A percentile compares a stretch with the other conserved stretches of the same genome.
These are phyloP conservation scores for Gallinago solitaria DNA, from an alignment of 2,797 vertebrate species.

Conservation along the genomic window DNA sequence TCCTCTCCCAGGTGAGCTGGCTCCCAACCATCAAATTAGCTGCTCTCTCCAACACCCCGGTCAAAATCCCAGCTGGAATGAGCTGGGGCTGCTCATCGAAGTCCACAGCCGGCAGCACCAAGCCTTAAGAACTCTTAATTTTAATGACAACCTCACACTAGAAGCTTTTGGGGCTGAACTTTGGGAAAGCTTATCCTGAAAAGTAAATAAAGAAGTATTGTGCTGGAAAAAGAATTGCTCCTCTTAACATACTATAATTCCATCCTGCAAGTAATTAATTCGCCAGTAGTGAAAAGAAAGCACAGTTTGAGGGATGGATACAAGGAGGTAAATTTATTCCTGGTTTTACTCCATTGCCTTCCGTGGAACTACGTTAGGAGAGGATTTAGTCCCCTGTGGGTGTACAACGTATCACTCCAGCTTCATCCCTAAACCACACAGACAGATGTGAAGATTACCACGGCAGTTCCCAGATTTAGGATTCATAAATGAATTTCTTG, in stretches of 20 bases:
- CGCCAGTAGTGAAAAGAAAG: neutral
- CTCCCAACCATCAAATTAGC: neutral
- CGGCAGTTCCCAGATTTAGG: neutral
- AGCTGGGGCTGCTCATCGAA: neutral
- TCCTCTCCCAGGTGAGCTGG: neutral
- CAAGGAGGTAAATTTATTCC: neutral
- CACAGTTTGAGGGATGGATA: neutral
- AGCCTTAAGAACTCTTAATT: neutral
- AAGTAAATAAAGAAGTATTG: neutral
- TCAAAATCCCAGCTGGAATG: neutral
- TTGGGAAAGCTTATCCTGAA: neutral
- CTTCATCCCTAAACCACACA: neutral
- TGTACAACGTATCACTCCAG: neutral
- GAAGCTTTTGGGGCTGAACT: neutral
- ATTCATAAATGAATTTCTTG: constrained; percentile 37
- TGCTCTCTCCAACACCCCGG: neutral
- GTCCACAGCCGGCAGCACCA: neutral
- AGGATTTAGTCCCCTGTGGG: neutral
- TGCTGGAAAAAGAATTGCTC: neutral
- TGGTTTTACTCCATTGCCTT: neutral
- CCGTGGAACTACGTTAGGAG: neutral
- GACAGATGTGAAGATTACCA: constrained; percentile 5
- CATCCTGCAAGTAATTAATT: neutral
- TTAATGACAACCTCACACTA: accelerated
- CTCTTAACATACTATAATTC: neutral